Conservation (phyloP, 2,888 invertebrate genomes). For the Megastigmus dorsalis region DNA sequence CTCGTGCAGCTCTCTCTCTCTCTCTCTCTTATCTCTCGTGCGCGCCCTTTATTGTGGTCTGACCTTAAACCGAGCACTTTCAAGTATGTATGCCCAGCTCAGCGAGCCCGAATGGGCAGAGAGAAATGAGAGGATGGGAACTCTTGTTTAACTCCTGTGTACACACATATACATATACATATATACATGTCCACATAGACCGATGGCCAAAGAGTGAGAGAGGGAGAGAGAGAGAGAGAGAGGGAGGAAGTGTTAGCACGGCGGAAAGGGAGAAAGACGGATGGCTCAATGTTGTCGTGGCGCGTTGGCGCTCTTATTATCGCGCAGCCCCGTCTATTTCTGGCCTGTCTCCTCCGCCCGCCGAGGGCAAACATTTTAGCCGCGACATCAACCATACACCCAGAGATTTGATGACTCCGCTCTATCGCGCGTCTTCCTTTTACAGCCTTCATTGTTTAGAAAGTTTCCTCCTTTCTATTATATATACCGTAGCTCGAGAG, state of each 20-base stretch:
- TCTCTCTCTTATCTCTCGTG: too few relatives aligned
- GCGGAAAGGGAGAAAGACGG: constrained; percentile 23
- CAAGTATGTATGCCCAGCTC: too few relatives aligned
- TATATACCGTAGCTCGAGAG: too few relatives aligned
- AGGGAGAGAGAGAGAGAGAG: too few relatives aligned
- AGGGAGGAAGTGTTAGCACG: too few relatives aligned
- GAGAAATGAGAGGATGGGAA: neutral
- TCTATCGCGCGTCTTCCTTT: neutral
- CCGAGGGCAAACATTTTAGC: constrained; percentile 19
- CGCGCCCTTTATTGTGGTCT: too few relatives aligned
- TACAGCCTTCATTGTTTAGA: neutral
- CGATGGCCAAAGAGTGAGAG: neutral
- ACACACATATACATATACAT: too few relatives aligned
- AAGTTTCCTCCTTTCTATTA: neutral
- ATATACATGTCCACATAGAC: too few relatives aligned
- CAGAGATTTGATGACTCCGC: neutral
- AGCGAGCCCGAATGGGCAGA: too few relatives aligned
- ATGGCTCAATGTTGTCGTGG: neutral
- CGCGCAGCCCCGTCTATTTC: neutral
- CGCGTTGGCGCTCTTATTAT: constrained; percentile 25
- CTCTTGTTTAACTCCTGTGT: neutral
- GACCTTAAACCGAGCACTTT: too few relatives aligned
- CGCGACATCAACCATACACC: neutral
- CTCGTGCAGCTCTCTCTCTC: too few relatives aligned
- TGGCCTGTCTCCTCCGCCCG: neutral